Evolutionary conservation across 2,888 invertebrate species (phyloP), one percentile per base, ranked within the genome.

Genomic region (Zele albiditarsus): DNA sequence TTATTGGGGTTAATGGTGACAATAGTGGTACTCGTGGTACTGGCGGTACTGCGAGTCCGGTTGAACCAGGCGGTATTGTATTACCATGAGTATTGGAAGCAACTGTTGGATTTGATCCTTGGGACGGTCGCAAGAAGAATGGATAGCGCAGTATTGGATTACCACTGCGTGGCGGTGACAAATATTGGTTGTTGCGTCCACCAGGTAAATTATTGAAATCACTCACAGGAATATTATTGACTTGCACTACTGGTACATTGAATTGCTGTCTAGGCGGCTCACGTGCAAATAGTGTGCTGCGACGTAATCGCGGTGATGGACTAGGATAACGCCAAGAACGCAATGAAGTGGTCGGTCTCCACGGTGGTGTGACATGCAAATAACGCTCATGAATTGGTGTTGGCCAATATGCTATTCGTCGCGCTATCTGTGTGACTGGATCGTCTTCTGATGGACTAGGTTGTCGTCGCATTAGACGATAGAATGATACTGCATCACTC

Each of bases 191-290:
- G 27, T 25, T 53, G 23, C 33, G 33, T 6, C 62, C 58, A 25
- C 67, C 77, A n/a, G 80, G 78, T 3, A 80, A 49, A 71, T 74
- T 83, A 27, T 78, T 80, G 14, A 85, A 81, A 23, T 91, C 90
- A 14, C 87, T 86, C 1, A 91, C 86, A 0, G 91, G 91, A n/a
- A 92, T 90, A 81, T 93, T 93, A 79, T 93, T 93, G 42, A 93
- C 91, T 80, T 92, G 92, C 82, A 94, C 91, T 14, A 91, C 87
- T 1, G 93, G 93, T 81, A 92, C 90, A 0, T 85, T 86, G 23
- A 85, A 83, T 23, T 81, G 81, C 23, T 78, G 79, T 38, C 81
- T 80, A 5, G 31, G 53, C 33, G 68, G 1, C 12, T 73, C 71
- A 14, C 71, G 69, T 8, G 31, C 16, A 1, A 16, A 12, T 1